Evolutionary conservation across 2,888 invertebrate genomes (phyloP).

Genomic region (Aphodius granarius): DNA sequence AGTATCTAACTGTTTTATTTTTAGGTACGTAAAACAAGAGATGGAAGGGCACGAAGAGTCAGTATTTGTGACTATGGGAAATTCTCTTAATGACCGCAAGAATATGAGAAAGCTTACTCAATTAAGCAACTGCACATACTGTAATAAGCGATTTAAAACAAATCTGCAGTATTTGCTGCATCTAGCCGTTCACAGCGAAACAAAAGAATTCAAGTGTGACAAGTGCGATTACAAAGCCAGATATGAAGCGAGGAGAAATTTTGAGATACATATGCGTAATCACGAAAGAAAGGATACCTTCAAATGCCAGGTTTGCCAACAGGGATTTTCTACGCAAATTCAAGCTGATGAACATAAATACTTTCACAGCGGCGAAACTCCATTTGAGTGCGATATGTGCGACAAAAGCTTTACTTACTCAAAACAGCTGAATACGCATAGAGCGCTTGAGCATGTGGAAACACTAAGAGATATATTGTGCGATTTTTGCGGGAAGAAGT

Average conservation of each 20-base stretch:
- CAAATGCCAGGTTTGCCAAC: conserved; percentile 53
- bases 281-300: conserved; percentile 55
- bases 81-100: background rate
- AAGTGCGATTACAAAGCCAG: conserved; percentile 43
- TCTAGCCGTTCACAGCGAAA: conserved; percentile 41
- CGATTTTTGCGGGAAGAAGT: conserved; percentile 48
- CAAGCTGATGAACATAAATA: conserved; percentile 55
- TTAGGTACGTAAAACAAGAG: background rate
- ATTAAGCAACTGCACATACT: conserved; percentile 41
- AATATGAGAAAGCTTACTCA: background rate
- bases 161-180: conserved; percentile 46
- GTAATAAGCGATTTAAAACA: conserved; percentile 44
- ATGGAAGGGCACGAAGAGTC: background rate
- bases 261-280: conserved; percentile 51
- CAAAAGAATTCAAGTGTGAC: conserved; percentile 44
- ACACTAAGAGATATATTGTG: conserved; percentile 34
- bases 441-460: conserved; percentile 56
- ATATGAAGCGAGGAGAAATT: conserved; percentile 42
- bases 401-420: conserved; percentile 58
- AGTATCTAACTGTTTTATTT: background rate
- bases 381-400: conserved; percentile 55
- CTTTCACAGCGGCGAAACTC: conserved; percentile 59
- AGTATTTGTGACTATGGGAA: background rate
- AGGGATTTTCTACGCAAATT: conserved; percentile 54
- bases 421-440: conserved; percentile 59